A percentile compares a stretch with the other conserved stretches of the same genome.
phyloP scores from a whole-genome alignment of 2,113 vertebrate species.

The Dasyurus viverrinus region DNA sequence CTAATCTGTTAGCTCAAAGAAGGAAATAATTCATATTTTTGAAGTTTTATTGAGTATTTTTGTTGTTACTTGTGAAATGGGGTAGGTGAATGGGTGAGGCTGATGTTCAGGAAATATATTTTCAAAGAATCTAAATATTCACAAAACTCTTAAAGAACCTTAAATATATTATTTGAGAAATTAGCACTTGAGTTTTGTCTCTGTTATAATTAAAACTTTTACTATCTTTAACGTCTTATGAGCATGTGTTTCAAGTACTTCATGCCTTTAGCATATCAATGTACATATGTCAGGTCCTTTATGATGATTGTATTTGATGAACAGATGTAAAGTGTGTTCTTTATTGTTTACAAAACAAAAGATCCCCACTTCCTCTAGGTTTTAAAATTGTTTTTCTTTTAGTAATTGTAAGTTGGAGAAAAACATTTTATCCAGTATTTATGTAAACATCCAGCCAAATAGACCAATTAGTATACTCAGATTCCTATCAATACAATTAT shows the following conservation, averaged over 20 bases:
- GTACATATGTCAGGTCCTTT: not conserved
- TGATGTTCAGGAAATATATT: too few relatives aligned
- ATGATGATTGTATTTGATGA: not conserved
- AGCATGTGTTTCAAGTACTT: not conserved
- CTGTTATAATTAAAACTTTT: too few relatives aligned
- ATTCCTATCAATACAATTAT: not conserved
- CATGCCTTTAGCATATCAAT: not conserved
- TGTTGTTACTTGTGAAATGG: too few relatives aligned
- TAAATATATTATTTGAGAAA: not conserved
- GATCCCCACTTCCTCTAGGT: slow-evolving; percentile 1
- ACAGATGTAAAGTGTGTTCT: not conserved
- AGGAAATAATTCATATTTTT: too few relatives aligned
- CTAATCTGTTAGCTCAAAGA: too few relatives aligned
- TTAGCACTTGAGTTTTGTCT: not conserved
- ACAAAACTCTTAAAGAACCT: not conserved
- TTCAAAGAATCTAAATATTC: too few relatives aligned
- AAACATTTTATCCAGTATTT: slow-evolving; percentile 27
- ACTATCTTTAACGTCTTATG: too few relatives aligned
- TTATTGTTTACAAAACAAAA: not conserved
- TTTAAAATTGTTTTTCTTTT: slow-evolving; percentile 48
- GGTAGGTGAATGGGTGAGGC: too few relatives aligned
- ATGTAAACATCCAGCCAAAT: not conserved
- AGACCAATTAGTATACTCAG: not conserved
- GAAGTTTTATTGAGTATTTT: too few relatives aligned
- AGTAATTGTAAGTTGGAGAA: not conserved